phyloP scores from a whole-genome alignment of 2,113 vertebrate genomes.

The Anarrhichthys ocellatus region DNA sequence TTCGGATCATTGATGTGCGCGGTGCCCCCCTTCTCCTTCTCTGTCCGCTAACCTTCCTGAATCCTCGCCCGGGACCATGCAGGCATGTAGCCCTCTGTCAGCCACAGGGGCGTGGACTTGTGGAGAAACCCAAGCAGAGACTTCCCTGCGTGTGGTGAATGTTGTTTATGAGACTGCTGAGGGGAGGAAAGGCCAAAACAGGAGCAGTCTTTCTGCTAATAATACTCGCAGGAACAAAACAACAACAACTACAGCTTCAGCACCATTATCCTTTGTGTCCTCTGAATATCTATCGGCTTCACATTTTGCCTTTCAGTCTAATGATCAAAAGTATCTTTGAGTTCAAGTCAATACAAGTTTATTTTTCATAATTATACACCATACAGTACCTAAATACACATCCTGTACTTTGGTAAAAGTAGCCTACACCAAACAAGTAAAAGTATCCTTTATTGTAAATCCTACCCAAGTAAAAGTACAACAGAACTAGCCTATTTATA shows the following conservation, averaged over 20 bases:
- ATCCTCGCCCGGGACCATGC: slow-evolving; percentile 32
- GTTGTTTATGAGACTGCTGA: slow-evolving; percentile 66
- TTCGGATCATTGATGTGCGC: slow-evolving; percentile 46
- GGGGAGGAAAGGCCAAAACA: background rate
- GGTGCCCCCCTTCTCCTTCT: background rate
- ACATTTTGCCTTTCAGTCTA: background rate
- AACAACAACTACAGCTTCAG: background rate
- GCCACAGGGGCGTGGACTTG: slow-evolving; percentile 61
- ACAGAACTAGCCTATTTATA: background rate
- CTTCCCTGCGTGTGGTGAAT: background rate
- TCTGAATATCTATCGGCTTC: background rate
- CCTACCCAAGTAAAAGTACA: background rate
- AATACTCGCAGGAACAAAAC: background rate
- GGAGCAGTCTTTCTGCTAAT: background rate
- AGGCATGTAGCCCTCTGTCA: slow-evolving; percentile 31
- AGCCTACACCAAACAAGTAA: background rate
- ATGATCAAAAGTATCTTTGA: background rate
- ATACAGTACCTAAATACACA: background rate
- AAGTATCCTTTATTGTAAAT: background rate
- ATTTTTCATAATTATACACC: background rate
- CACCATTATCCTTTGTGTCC: no score
- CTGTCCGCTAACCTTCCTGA: slow-evolving; percentile 42
- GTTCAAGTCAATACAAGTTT: background rate
- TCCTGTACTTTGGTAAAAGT: background rate
- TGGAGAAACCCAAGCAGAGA: slow-evolving; percentile 7